Percentiles rank a stretch among this genome's conserved stretches.
Evolutionary conservation across 2,888 invertebrate genomes (phyloP).

Genomic region (Oligia latruncula): DNA sequence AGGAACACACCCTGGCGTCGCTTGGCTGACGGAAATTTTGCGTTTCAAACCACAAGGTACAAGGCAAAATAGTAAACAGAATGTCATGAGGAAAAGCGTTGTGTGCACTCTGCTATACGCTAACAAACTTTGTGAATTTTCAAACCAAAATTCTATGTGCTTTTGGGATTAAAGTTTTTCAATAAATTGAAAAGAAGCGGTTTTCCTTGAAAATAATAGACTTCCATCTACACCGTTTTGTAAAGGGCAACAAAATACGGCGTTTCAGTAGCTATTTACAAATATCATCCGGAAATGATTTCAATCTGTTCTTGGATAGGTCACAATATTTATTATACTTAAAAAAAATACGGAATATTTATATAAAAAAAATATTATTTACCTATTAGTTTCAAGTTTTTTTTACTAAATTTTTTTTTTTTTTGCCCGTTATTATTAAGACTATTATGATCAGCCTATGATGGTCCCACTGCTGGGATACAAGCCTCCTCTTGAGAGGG

Average conservation of each 20-base stretch:
- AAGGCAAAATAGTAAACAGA: constrained; percentile 43
- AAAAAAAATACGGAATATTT: too few species aligned
- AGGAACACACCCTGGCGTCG: constrained; percentile 39
- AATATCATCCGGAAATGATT: background rate
- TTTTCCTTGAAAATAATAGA: constrained; percentile 27
- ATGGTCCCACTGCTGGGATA: too few species aligned
- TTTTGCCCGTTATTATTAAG: too few species aligned
- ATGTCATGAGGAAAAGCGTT: constrained; percentile 12
- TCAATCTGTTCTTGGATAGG: background rate
- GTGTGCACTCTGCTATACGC: constrained; percentile 24
- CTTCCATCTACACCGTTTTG: background rate
- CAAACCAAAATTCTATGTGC: constrained; percentile 8
- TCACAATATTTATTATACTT: too few species aligned
- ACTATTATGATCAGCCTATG: too few species aligned
- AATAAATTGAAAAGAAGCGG: constrained; percentile 37
- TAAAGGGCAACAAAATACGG: background rate
- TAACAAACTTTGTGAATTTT: constrained; percentile 39
- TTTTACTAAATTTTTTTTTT: too few species aligned
- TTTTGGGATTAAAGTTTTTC: constrained; percentile 36
- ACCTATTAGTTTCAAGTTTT: too few species aligned
- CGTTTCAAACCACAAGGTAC: constrained; percentile 40
- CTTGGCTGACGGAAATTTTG: constrained; percentile 46
- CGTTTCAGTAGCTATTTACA: too few species aligned
- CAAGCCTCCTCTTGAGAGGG: too few species aligned
- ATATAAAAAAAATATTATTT: too few species aligned